Conservation (phyloP, 2,113 vertebrate genomes). For the Diglossa brunneiventris region DNA sequence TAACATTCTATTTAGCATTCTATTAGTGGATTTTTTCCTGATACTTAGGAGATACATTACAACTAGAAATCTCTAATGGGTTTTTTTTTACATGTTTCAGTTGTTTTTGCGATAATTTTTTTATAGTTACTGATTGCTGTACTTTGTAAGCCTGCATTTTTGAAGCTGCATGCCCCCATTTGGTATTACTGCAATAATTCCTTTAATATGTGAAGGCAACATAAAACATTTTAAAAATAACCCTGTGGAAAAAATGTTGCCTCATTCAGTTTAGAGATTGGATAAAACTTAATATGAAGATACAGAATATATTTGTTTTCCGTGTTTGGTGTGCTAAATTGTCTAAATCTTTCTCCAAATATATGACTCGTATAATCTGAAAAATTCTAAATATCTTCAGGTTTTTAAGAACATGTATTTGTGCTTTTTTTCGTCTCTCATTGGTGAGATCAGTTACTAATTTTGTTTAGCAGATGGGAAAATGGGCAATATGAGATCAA, state of each 20-base stretch:
- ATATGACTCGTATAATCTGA: not conserved
- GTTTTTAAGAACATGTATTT: not conserved
- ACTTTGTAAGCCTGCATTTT: not conserved
- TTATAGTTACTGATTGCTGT: not conserved
- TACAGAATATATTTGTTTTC: not conserved
- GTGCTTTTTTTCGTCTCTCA: not conserved
- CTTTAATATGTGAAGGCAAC: not conserved
- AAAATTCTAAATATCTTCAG: not conserved
- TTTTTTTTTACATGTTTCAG: not conserved
- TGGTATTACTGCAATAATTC: not conserved
- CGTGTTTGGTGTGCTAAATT: not conserved
- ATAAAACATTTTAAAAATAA: not conserved
- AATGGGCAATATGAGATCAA: not conserved
- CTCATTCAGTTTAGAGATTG: not conserved
- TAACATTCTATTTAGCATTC: not conserved
- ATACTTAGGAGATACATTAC: not conserved
- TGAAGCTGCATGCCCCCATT: not conserved
- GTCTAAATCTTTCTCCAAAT: not conserved
- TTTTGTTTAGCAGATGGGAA: not conserved
- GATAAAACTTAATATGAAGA: not conserved
- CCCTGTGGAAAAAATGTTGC: not conserved
- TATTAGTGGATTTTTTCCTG: not conserved
- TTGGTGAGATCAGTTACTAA: not conserved
- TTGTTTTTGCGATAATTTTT: not conserved
- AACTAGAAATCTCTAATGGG: not conserved